A percentile compares a stretch with the other conserved stretches of the same genome.
phyloP scores from a whole-genome alignment of 2,888 invertebrate species.

The Drosophila melanocephala region DNA sequence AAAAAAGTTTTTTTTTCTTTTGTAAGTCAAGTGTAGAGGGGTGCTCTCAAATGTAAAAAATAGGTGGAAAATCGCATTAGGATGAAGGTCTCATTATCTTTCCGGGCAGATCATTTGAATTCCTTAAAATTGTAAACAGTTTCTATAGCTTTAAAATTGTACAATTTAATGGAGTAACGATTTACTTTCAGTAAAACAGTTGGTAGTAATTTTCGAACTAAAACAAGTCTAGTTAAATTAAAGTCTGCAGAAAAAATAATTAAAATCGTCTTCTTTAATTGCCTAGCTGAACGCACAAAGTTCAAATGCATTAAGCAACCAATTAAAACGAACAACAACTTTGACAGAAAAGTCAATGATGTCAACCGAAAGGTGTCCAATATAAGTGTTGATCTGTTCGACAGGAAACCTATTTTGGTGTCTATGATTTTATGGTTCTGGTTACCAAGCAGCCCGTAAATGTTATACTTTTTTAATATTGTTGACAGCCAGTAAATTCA shows the following conservation, averaged over 20 bases:
- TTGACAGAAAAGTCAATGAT: neutral
- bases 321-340: neutral
- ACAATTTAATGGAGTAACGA: neutral
- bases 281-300: constrained; percentile 50
- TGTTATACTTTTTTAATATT: constrained; percentile 54
- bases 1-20: constrained; percentile 55
- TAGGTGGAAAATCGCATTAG: neutral
- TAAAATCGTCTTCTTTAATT: neutral
- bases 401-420: neutral
- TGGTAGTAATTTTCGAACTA: neutral
- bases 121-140: neutral
- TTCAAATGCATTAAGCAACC: neutral
- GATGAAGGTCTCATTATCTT: neutral
- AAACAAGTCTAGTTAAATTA: neutral
- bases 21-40: constrained; percentile 61
- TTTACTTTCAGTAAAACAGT: neutral
- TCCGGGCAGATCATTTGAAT: neutral
- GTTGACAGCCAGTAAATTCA: constrained; percentile 41
- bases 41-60: constrained; percentile 13
- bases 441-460: constrained; percentile 17
- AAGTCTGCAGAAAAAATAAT: neutral
- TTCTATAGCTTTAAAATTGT: neutral
- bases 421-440: neutral
- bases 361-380: constrained; percentile 50
- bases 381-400: constrained; percentile 38